These are phyloP conservation scores for Lasioglossum figueresi DNA, from an alignment of 2,888 invertebrate genomes.

Conservation along the genomic window DNA sequence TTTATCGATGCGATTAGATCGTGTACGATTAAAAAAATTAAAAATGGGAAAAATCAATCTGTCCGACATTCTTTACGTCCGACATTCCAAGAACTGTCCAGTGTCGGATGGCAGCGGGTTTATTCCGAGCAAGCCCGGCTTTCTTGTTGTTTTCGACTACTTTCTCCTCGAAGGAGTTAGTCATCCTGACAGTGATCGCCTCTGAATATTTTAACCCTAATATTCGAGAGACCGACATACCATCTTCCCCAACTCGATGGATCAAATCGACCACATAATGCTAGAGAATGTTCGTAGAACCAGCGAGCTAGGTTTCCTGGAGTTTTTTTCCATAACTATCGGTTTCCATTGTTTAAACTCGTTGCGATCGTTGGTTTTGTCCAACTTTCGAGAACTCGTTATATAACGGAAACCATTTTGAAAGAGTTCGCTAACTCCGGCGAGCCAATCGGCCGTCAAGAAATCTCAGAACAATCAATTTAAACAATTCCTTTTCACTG, in stretches of 20 bases:
- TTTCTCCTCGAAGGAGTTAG: conserved; percentile 16
- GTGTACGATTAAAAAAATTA: not conserved
- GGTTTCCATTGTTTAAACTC: not conserved
- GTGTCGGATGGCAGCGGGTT: not conserved
- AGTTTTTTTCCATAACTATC: not conserved
- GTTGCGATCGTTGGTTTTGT: not conserved
- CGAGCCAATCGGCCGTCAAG: not conserved
- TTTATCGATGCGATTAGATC: not conserved
- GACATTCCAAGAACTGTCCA: not conserved
- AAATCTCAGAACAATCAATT: not conserved
- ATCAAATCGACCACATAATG: not conserved
- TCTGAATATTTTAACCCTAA: conserved; percentile 2
- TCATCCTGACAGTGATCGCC: not conserved
- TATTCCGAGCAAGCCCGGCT: not conserved
- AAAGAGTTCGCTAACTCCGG: not conserved
- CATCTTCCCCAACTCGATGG: not conserved
- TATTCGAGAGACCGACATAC: not conserved
- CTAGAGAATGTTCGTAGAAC: not conserved
- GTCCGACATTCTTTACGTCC: not conserved
- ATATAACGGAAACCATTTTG: not conserved
- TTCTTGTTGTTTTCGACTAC: conserved; percentile 10
- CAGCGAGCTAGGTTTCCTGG: not conserved
- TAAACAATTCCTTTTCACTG: not conserved
- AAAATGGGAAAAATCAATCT: not conserved
- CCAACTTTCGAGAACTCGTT: not conserved